Percentiles rank a stretch among this genome's conserved stretches.
Evolutionary conservation across 2,888 invertebrate species (phyloP).

Genomic region (Eledona agricola): DNA sequence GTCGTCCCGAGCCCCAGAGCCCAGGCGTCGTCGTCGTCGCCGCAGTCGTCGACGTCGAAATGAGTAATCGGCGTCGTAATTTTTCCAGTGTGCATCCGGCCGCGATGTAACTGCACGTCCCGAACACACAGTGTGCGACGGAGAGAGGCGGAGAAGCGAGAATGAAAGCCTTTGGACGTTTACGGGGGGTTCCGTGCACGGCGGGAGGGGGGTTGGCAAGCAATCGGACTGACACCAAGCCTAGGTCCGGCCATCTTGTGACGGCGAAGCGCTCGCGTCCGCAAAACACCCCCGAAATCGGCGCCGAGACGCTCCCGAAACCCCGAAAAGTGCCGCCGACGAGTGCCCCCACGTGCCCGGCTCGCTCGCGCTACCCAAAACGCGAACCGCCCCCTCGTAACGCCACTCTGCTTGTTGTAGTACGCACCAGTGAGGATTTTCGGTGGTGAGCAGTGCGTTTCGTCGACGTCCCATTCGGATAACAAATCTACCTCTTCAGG

Average conservation of each 20-base stretch:
- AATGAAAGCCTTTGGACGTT: conserved; percentile 63
- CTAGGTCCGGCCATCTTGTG: conserved; percentile 64
- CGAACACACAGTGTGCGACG: conserved; percentile 53
- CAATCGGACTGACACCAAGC: conserved; percentile 63
- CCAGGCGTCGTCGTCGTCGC: conserved; percentile 15
- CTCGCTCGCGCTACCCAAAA: conserved; percentile 38
- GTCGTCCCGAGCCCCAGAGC: conserved; percentile 11
- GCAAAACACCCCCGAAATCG: conserved; percentile 58
- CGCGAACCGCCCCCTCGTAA: too few species aligned
- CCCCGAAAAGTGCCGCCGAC: conserved; percentile 41
- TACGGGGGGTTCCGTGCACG: conserved; percentile 63
- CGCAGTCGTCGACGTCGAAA: conserved; percentile 49
- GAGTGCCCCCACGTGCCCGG: conserved; percentile 57
- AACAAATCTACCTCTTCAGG: too few species aligned
- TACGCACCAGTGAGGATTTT: conserved; percentile 58
- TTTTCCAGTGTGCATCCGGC: conserved; percentile 63
- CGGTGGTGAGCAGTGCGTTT: conserved; percentile 55
- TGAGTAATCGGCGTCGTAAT: conserved; percentile 59
- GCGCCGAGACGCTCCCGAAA: conserved; percentile 15
- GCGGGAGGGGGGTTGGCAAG: conserved; percentile 61
- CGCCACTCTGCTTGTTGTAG: conserved; percentile 46
- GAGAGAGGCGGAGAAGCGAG: conserved; percentile 61
- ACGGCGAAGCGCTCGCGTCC: conserved; percentile 60
- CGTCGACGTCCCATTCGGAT: too few species aligned
- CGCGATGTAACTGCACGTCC: conserved; percentile 61